Evolutionary conservation across 2,113 vertebrate species (phyloP).

Genomic region (Cheirogaleus medius): DNA sequence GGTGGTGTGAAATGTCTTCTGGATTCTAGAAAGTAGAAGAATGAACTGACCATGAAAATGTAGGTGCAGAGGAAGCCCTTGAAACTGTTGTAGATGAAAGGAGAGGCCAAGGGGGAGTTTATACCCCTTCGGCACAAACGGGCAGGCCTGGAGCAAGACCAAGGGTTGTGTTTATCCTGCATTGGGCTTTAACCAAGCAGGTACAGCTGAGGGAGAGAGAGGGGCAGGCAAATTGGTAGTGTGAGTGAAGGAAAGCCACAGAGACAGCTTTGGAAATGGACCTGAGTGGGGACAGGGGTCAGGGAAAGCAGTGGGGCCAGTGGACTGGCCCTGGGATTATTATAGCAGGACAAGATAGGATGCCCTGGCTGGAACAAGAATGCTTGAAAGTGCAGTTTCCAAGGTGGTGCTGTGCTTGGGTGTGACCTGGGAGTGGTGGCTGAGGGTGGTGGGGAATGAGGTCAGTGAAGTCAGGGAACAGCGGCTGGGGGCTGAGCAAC

Average conservation of each 20-base stretch:
- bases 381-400: neutral
- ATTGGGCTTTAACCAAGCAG: neutral
- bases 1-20: neutral
- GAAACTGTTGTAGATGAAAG: neutral
- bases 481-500: neutral
- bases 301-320: neutral
- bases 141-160: neutral
- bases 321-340: neutral
- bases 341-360: neutral
- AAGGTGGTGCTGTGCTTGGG: neutral
- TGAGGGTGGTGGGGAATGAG: neutral
- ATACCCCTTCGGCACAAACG: accelerated
- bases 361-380: neutral
- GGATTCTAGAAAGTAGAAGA: neutral
- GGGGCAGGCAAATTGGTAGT: neutral
- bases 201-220: neutral
- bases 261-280: neutral
- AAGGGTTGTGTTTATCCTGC: neutral
- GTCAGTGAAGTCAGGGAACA: neutral
- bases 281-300: neutral
- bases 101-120: neutral
- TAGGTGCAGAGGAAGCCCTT: neutral
- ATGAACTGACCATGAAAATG: neutral
- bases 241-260: neutral
- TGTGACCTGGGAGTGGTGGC: neutral